Percentiles rank a stretch among this genome's conserved stretches.
Evolutionary conservation across 2,797 vertebrate genomes (phyloP).

Genomic region (Mus minutoides): DNA sequence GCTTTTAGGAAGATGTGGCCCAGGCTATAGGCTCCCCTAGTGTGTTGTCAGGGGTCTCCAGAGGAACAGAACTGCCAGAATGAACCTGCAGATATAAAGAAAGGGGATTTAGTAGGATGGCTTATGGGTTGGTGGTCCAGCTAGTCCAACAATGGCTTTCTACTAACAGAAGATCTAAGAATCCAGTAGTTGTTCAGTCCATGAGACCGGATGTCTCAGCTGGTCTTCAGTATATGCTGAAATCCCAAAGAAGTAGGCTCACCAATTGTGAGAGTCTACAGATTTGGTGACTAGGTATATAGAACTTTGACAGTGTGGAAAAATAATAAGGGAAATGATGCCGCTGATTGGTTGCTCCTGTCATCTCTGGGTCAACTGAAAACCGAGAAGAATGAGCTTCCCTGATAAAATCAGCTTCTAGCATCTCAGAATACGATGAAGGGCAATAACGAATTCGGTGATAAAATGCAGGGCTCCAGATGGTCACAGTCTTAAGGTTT

Average conservation of each 20-base stretch:
- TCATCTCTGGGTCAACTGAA: not conserved
- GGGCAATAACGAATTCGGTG: not conserved
- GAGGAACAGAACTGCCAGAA: not conserved
- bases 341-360: not conserved
- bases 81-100: not conserved
- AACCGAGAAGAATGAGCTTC: not conserved
- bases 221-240: not conserved
- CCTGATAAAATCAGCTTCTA: not conserved
- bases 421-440: not conserved
- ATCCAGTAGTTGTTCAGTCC: not conserved
- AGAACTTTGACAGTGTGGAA: not conserved
- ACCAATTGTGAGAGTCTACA: not conserved
- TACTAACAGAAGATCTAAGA: not conserved
- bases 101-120: not conserved
- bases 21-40: not conserved
- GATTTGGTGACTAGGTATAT: not conserved
- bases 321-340: not conserved
- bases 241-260: not conserved
- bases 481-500: not conserved
- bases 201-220: not conserved
- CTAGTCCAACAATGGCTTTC: not conserved
- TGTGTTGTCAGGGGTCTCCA: not conserved
- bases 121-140: not conserved
- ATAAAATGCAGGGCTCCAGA: not conserved
- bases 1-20: not conserved